A percentile compares a stretch with the other conserved stretches of the same genome.
Evolutionary conservation across 1,140 invertebrate genomes (phyloP).

Genomic region (Steinernema khuongi): DNA sequence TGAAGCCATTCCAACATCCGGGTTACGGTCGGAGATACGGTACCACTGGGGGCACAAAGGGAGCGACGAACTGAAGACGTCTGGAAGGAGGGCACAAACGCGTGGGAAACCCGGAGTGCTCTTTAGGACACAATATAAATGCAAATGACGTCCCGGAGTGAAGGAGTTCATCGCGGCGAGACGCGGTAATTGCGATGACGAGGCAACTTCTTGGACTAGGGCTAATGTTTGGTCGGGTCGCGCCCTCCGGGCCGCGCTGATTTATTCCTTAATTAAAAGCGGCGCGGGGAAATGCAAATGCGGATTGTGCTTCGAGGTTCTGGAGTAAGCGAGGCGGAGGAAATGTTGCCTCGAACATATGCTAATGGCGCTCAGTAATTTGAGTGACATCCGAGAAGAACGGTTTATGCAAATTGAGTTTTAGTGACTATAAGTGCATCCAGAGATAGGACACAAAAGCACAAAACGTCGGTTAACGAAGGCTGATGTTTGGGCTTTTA

Average conservation of each 20-base stretch:
- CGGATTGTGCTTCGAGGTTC: no score
- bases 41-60: neutral
- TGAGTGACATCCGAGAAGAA: no score
- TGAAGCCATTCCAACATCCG: neutral
- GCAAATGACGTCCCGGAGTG: slow-evolving; percentile 3
- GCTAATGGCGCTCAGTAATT: no score
- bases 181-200: neutral
- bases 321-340: neutral
- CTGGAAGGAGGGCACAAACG: neutral
- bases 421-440: no score
- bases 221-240: slow-evolving; percentile 1
- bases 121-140: slow-evolving; percentile 2
- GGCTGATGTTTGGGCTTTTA: no score
- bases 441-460: no score
- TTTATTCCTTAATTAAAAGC: neutral
- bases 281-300: neutral
- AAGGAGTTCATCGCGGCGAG: neutral
- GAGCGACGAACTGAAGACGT: neutral
- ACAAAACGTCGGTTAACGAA: no score
- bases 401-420: no score
- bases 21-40: neutral
- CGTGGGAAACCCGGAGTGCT: neutral
- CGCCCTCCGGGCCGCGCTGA: neutral
- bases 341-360: no score
- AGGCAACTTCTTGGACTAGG: no score